Percentiles rank a stretch among this genome's conserved stretches.
phyloP scores from a whole-genome alignment of 2,888 invertebrate genomes.

The Amblyjoppa proteus region DNA sequence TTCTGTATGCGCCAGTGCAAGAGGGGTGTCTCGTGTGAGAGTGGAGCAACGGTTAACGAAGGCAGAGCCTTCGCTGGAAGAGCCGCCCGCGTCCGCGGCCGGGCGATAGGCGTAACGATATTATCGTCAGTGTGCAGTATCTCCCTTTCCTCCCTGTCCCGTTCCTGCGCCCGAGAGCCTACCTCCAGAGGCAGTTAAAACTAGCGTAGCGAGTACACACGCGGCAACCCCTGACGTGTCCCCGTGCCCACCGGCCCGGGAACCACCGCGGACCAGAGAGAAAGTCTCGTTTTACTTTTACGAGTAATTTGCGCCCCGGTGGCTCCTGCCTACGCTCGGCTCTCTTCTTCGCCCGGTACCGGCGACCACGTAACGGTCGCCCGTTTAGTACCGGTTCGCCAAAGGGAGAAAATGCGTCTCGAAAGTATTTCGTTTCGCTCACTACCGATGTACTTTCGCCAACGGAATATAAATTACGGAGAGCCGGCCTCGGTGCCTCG shows the following conservation, averaged over 20 bases:
- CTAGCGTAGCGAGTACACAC: constrained; percentile 46
- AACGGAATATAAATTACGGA: constrained; percentile 39
- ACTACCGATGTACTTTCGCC: constrained; percentile 18
- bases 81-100: constrained; percentile 35
- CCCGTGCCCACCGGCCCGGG: background rate
- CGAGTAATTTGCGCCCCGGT: constrained; percentile 71
- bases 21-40: background rate
- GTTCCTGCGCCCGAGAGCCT: constrained; percentile 17
- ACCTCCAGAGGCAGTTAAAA: constrained; percentile 59
- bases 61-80: background rate
- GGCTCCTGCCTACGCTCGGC: constrained; percentile 20
- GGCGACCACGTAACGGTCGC: constrained; percentile 22
- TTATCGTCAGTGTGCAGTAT: constrained; percentile 63
- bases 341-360: constrained; percentile 9
- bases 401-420: constrained; percentile 12
- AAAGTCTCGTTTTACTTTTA: constrained; percentile 67
- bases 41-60: constrained; percentile 21
- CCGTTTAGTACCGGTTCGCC: constrained; percentile 43
- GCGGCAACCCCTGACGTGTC: constrained; percentile 8
- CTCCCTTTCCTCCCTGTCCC: constrained; percentile 14
- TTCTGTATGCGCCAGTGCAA: background rate
- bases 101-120: constrained; percentile 67
- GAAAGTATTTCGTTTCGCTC: constrained; percentile 20
- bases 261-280: constrained; percentile 42
- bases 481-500: background rate